A percentile compares a stretch with the other conserved stretches of the same genome.
phyloP scores from a whole-genome alignment of 2,113 vertebrate genomes.

The Tachuris rubrigastra region DNA sequence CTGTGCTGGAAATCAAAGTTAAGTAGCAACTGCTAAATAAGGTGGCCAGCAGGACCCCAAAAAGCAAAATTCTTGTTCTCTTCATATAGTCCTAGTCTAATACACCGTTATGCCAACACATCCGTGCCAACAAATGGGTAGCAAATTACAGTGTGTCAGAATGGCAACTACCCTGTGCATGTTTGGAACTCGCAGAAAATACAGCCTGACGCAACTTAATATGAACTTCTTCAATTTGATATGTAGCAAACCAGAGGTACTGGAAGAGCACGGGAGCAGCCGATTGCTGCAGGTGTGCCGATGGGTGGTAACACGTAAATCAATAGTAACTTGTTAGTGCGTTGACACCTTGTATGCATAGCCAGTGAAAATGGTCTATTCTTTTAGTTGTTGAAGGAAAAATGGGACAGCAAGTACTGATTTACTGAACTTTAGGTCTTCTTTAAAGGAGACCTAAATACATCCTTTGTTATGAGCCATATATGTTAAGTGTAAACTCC shows the following conservation, averaged over 20 bases:
- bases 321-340: not conserved
- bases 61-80: not conserved
- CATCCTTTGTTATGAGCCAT: not conserved
- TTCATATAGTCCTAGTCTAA: not conserved
- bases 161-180: not conserved
- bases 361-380: not conserved
- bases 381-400: not conserved
- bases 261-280: not conserved
- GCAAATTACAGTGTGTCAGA: not conserved
- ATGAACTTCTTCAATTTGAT: not conserved
- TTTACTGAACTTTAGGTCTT: not conserved
- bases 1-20: not conserved
- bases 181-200: not conserved
- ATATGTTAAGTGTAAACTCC: not conserved
- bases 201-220: not conserved
- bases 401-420: not conserved
- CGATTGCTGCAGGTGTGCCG: not conserved
- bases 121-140: not conserved
- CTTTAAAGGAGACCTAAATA: not conserved
- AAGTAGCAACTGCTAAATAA: not conserved
- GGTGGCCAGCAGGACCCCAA: not conserved
- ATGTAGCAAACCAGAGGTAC: accelerated
- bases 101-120: not conserved
- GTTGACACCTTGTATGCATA: not conserved
- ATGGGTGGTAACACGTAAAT: not conserved